A percentile compares a stretch with the other conserved stretches of the same genome.
Conservation (phyloP, 2,797 vertebrate species). For the Propithecus perrieri region DNA sequence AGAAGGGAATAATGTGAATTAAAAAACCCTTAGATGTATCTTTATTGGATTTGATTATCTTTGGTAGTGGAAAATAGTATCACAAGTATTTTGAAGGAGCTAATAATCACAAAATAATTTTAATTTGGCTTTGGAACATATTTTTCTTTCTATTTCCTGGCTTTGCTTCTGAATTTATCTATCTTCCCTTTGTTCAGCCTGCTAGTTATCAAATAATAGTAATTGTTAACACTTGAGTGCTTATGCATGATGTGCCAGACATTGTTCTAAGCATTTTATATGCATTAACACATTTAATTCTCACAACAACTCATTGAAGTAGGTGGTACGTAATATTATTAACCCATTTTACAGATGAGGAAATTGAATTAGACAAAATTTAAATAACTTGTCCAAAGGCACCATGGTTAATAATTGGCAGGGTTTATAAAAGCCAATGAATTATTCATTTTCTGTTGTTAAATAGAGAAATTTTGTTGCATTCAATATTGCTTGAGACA, state of each 20-base stretch:
- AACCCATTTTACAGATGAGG: not conserved
- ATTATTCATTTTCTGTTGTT: not conserved
- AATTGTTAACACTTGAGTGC: not conserved
- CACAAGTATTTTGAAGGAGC: not conserved
- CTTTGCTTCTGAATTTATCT: conserved; percentile 14
- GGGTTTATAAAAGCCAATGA: not conserved
- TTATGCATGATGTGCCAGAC: not conserved
- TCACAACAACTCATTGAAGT: not conserved
- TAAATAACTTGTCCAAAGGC: not conserved
- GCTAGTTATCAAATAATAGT: not conserved
- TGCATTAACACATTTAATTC: not conserved
- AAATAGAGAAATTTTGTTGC: not conserved
- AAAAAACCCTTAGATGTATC: not conserved
- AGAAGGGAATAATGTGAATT: not conserved
- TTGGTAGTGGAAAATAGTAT: not conserved
- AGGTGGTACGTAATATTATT: not conserved
- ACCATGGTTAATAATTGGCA: not conserved
- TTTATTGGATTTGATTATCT: not conserved
- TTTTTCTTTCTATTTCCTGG: not conserved
- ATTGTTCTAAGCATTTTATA: not conserved
- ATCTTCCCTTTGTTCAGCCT: not conserved
- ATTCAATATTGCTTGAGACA: not conserved
- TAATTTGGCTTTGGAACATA: not conserved
- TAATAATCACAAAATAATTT: not conserved
- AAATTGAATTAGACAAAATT: not conserved